Conservation (phyloP, 2,113 vertebrate genomes). For the Larimichthys polyactis region DNA sequence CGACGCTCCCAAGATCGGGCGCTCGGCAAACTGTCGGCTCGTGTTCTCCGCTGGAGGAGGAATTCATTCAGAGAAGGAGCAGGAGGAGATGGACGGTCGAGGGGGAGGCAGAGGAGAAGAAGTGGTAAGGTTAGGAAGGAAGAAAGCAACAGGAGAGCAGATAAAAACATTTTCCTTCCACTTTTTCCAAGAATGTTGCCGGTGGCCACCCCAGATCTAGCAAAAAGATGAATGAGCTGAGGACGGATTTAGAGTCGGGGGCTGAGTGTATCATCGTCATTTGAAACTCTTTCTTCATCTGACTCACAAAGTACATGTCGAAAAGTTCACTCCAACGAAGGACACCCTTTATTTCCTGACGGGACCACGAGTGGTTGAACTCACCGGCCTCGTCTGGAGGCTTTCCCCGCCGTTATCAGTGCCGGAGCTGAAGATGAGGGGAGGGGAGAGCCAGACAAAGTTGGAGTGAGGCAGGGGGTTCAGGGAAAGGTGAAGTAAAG, state of each 20-base stretch:
- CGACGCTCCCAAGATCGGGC: neutral
- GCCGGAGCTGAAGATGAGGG: conserved; percentile 30
- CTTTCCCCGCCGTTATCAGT: conserved; percentile 34
- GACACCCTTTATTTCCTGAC: neutral
- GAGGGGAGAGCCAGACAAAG: conserved; percentile 44
- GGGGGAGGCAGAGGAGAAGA: neutral
- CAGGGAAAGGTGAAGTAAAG: conserved; percentile 84
- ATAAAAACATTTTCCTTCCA: neutral
- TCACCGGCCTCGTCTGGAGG: neutral
- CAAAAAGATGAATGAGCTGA: neutral
- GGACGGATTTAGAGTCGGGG: neutral
- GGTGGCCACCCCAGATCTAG: neutral
- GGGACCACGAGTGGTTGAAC: neutral
- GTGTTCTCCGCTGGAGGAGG: conserved; percentile 41
- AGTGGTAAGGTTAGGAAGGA: neutral
- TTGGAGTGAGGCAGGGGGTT: conserved; percentile 66
- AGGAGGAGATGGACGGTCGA: conserved; percentile 16
- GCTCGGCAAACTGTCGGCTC: conserved; percentile 27
- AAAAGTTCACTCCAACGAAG: neutral
- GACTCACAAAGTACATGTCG: neutral
- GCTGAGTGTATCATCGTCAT: neutral
- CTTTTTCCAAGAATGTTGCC: neutral
- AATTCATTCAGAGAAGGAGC: conserved; percentile 60
- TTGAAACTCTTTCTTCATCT: neutral
- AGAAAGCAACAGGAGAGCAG: neutral